Percentiles rank a stretch among this genome's conserved stretches.
phyloP scores from a whole-genome alignment of 2,113 vertebrate genomes.

The Planiliza haematocheilus region DNA sequence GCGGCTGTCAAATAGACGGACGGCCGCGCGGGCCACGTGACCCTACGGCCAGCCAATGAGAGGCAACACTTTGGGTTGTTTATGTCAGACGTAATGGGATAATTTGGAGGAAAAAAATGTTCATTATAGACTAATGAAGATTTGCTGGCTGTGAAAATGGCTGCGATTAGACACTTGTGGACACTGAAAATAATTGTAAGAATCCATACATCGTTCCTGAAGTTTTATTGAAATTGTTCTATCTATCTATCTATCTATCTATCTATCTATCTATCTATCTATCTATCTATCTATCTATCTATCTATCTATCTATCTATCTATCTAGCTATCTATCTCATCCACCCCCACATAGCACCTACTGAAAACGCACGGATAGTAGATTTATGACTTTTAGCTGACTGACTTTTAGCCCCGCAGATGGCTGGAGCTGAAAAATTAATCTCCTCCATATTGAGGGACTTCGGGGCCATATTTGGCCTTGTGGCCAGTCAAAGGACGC shows the following conservation, averaged over 20 bases:
- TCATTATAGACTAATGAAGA: slow-evolving; percentile 67
- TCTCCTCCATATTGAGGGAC: slow-evolving; percentile 74
- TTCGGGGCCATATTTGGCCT: slow-evolving; percentile 77
- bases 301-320: slow-evolving; percentile 53
- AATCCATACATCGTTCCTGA: background rate
- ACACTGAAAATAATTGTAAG: slow-evolving; percentile 18
- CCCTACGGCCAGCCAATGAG: slow-evolving; percentile 73
- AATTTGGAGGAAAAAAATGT: slow-evolving; percentile 57
- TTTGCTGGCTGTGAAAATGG: slow-evolving; percentile 35
- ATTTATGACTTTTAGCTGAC: slow-evolving; percentile 75
- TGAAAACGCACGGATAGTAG: slow-evolving; percentile 65
- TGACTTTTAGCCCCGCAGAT: slow-evolving; percentile 75
- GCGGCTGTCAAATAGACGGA: slow-evolving; percentile 84
- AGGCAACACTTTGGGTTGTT: slow-evolving; percentile 63
- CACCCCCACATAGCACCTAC: slow-evolving; percentile 45
- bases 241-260: slow-evolving; percentile 40
- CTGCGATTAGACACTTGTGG: slow-evolving; percentile 37
- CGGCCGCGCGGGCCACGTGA: slow-evolving; percentile 76
- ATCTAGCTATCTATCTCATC: slow-evolving; percentile 34
- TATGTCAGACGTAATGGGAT: slow-evolving; percentile 73
- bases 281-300: slow-evolving; percentile 50
- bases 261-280: slow-evolving; percentile 43
- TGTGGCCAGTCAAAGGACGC: slow-evolving; percentile 72
- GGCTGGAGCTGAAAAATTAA: slow-evolving; percentile 78
- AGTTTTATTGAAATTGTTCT: slow-evolving; percentile 5